Evolutionary conservation across 2,888 invertebrate species (phyloP), one percentile per base, ranked within the genome.

Genomic region (Hypsopygia costalis): DNA sequence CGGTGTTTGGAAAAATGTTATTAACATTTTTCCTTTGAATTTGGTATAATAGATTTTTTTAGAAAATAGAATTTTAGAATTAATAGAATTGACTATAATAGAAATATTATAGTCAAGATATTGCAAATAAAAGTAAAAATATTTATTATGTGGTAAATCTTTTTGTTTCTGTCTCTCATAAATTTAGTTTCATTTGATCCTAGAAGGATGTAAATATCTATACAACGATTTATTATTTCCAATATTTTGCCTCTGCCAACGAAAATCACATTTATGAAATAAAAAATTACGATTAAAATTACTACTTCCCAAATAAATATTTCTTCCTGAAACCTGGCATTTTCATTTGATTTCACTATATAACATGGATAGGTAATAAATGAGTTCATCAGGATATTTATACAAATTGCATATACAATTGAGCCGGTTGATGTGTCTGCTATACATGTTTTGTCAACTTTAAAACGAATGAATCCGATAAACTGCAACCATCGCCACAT

Each of bases 171-270:
- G 3, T 62, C 45, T 51, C 83, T 68, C 69, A 85, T 69, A 33
- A 77, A 78, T 31, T 55, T 59, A 0, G 82, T 81, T 44, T 80
- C 69, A n/a, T 66, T 46, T 1, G 57, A 48, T 7, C 80, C 81
- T 0, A 85, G 49, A 25, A 71, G 56, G 5, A 46, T 30, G 44
- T 85, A 85, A 0, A 81, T 66, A 28, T 78, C 61, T 5, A 80
- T 66, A 34, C 53, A 58, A 20, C 53, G 49, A 6, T 62, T 49
- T 1, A 81, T 46, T 0, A 81, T 39, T 0, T 58, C 48, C 0
- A 61, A 37, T 5, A 67, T 73, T 7, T 54, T 52, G 9, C 48
- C 43, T 36, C 60, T 58, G 28, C 76, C 72, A 0, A 52, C 36
- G 33, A 77, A 63, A 0, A 64, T 61, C 3, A 72, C 55, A 34